Evolutionary conservation across 2,113 vertebrate species (phyloP).

Genomic region (Hassar affinis): DNA sequence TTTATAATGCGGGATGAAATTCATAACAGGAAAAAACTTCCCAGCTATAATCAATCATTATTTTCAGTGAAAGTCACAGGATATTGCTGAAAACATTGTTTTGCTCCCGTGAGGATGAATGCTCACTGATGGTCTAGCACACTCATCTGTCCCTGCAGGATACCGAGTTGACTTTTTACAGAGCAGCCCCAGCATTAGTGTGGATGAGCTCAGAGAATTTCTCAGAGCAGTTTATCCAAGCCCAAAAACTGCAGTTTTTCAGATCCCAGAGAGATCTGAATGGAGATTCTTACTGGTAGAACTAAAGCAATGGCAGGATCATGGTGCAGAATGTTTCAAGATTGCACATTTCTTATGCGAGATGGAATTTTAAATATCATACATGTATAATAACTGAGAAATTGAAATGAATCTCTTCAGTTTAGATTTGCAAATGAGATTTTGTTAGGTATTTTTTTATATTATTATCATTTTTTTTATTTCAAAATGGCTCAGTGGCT

Average conservation of each 20-base stretch:
- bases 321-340: not conserved
- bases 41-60: constrained; percentile 80
- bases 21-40: constrained; percentile 62
- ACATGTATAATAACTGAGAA: not conserved
- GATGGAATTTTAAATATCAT: not conserved
- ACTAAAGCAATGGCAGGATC: not conserved
- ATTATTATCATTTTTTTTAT: not conserved
- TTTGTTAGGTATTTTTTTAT: too few relatives aligned
- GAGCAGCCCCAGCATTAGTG: constrained; percentile 57
- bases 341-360: not conserved
- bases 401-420: not conserved
- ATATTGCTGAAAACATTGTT: constrained; percentile 71
- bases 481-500: too few relatives aligned
- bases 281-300: not conserved
- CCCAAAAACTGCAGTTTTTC: constrained; percentile 47
- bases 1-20: constrained; percentile 26
- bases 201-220: constrained; percentile 54
- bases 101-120: constrained; percentile 71
- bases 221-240: constrained; percentile 29
- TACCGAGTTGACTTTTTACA: constrained; percentile 65
- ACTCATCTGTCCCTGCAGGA: constrained; percentile 70
- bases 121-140: constrained; percentile 69
- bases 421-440: too few relatives aligned
- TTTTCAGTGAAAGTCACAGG: constrained; percentile 66
- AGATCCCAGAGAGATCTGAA: not conserved